Percentiles rank a stretch among this genome's conserved stretches.
phyloP scores from a whole-genome alignment of 2,113 vertebrate genomes.

The Rhombomys opimus region DNA sequence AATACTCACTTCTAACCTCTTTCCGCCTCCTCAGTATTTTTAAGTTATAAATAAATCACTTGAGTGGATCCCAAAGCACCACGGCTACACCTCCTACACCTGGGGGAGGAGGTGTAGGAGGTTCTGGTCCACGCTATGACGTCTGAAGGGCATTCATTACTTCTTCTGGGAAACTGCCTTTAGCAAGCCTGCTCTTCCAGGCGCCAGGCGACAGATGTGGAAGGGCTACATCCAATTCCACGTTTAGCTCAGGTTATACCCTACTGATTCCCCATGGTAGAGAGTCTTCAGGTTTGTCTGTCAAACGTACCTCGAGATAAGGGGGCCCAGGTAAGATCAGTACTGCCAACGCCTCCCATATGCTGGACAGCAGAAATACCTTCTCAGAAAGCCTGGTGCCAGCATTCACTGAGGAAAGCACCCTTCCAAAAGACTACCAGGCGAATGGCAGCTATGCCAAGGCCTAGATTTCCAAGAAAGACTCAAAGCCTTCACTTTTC shows the following conservation, averaged over 20 bases:
- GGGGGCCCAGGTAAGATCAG: neutral
- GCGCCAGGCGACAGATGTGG: neutral
- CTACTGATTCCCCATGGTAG: neutral
- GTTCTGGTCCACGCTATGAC: neutral
- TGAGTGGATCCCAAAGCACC: neutral
- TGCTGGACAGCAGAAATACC: neutral
- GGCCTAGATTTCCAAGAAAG: neutral
- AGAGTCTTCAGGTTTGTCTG: neutral
- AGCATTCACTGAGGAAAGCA: neutral
- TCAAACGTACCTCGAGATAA: neutral
- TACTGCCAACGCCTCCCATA: neutral
- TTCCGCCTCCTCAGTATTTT: neutral
- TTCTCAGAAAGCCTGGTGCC: conserved; percentile 21
- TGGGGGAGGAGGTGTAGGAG: too few relatives aligned
- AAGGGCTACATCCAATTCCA: neutral
- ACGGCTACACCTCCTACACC: neutral
- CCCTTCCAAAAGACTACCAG: neutral
- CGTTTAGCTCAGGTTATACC: neutral
- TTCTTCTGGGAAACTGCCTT: neutral
- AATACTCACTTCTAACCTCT: neutral
- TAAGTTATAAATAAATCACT: neutral
- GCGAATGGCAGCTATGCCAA: neutral
- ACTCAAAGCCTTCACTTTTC: conserved; percentile 9
- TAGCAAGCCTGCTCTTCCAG: neutral
- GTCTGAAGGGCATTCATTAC: neutral